Conservation (phyloP, 2,113 vertebrate species). For the Sinocyclocheilus maitianheensis region DNA sequence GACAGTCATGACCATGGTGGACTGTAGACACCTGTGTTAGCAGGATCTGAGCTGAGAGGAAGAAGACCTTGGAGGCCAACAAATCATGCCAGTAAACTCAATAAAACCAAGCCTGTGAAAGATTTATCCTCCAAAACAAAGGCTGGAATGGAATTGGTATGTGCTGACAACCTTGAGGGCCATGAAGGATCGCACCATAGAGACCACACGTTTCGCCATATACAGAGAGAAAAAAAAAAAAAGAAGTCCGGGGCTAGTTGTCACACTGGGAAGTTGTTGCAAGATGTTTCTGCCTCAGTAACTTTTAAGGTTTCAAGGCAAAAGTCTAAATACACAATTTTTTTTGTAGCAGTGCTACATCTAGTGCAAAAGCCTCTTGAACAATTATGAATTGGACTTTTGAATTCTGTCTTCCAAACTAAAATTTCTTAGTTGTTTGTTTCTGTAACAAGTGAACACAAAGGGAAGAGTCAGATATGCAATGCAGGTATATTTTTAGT, state of each 20-base stretch:
- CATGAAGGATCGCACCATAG: conserved; percentile 40
- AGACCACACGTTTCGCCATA: conserved; percentile 28
- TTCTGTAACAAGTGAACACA: too few species aligned
- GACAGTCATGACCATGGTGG: conserved; percentile 53
- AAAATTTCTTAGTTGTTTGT: neutral
- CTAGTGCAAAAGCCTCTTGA: neutral
- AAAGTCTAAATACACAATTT: neutral
- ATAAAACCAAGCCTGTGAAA: conserved; percentile 59
- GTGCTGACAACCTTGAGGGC: conserved; percentile 57
- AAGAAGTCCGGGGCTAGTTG: neutral
- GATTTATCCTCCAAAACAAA: conserved; percentile 62
- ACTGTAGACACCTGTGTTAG: conserved; percentile 55
- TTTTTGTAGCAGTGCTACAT: neutral
- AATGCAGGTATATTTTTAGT: too few species aligned
- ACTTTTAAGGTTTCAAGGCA: neutral
- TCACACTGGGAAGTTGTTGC: neutral
- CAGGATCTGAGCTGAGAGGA: conserved; percentile 46
- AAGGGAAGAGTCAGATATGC: too few species aligned
- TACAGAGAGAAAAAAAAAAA: neutral
- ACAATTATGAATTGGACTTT: neutral
- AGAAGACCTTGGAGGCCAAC: conserved; percentile 58
- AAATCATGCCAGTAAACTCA: conserved; percentile 59
- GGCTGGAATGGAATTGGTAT: conserved; percentile 47
- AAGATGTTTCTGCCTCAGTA: neutral
- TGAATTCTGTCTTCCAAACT: neutral